Base-by-base conservation (phyloP, 2,113 vertebrate genomes). In the Hassar affinis region DNA sequence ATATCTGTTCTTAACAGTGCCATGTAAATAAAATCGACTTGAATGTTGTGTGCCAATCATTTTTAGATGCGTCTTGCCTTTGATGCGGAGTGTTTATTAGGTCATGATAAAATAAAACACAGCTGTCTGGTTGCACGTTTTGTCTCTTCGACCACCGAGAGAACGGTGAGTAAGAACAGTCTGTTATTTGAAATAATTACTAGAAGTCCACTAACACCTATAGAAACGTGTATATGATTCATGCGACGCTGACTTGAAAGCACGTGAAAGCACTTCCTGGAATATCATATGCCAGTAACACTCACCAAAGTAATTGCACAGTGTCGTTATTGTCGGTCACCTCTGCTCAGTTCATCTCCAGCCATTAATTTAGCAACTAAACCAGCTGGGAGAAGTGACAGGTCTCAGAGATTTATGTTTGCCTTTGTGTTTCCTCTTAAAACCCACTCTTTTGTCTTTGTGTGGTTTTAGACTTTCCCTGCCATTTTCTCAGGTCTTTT, bases 181-280 rank as follows among this genome's bases (percentile, higher is more conserved):
- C 64, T 81, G 77, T 84, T 74, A 77, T 84, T 86, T 11, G 4
- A 68, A 66, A 68, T 42, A 83, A 84, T 83, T 72, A 85, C 62
- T 56, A 85, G 38, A 45, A 71, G 9, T 7, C 56, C 12, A 74
- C 52, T 33, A 33, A 35, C 56, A 18, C 78, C 84, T 83, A 62
- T 45, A 80, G 62, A 54, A 72, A 1, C 6, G 35, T 42, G 74
- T 66, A 79, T 77, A 61, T 85, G 57, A 89, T 76, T 72, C 86
- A 84, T 85, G 57, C 62, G 62, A 82, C 76, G 80, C 87, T 81
- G 72, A 61, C 85, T 59, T 80, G 85, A 45, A 86, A 84, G 69
- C 69, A 92, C 89, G 90, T 92, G 86, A 93, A 93, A 94, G 91
- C 84, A 54, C 87, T 89, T 88, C 89, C 86, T 91, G 87, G 88